Conservation (phyloP, 2,888 invertebrate species). For the Phymatocera aterrima region DNA sequence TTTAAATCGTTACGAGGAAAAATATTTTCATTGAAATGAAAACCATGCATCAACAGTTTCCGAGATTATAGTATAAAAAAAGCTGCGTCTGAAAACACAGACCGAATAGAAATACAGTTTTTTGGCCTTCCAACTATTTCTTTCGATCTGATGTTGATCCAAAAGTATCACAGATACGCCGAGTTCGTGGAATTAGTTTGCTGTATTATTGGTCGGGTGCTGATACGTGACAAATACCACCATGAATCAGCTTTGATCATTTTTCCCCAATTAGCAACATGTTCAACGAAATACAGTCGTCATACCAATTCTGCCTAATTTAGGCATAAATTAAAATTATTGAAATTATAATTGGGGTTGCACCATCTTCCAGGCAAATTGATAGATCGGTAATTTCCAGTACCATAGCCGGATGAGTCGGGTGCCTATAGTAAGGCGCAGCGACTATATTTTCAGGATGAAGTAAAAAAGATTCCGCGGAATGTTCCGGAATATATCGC, state of each 20-base stretch:
- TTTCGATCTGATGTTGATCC: neutral
- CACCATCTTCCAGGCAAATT: neutral
- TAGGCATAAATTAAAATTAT: neutral
- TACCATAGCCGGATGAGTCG: neutral
- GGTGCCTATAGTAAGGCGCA: neutral
- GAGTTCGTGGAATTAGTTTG: neutral
- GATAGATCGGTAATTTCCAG: neutral
- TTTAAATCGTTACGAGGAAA: neutral
- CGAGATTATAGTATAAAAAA: neutral
- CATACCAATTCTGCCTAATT: neutral
- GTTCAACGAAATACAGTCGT: neutral
- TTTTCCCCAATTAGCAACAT: neutral
- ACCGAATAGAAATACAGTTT: neutral
- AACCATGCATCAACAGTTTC: neutral
- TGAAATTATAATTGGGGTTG: neutral
- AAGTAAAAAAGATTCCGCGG: neutral
- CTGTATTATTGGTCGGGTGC: neutral
- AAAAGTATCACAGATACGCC: neutral
- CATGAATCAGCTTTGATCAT: slow-evolving; percentile 9
- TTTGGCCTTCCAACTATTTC: neutral
- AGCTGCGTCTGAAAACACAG: neutral
- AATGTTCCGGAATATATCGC: neutral
- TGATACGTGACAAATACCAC: neutral
- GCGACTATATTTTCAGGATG: neutral
- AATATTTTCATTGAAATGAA: neutral